Base-by-base conservation (phyloP, 2,888 invertebrate species). In the Mystacides longicornis region DNA sequence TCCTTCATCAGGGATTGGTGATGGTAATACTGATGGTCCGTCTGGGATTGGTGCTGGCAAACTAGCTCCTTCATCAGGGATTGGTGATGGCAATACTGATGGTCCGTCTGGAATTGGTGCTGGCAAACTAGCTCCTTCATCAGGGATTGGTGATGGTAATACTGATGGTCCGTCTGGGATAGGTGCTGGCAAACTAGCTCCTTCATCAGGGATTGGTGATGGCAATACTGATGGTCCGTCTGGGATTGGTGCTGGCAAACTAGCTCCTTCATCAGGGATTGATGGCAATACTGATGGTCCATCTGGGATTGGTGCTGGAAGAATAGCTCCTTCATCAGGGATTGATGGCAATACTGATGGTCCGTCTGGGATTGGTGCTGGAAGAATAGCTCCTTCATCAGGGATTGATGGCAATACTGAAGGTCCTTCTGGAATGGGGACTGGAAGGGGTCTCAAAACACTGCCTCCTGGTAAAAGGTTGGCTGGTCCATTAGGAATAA, bases 321-420 rank as follows among this genome's bases (percentile, higher is more conserved):
- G 21, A n/a, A 9, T 42, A 18, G 18, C 20, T 37, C 37, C 51
- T 43, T 18, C 16, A 14, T 43, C 43, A 5, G 45, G 45, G 20
- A 45, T 19, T 45, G 45, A 21, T 43, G 43, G 43, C 16, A 5
- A 43, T 16, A 18, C 16, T 43, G 7, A 3, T 5, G 45, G 23
- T 21, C 23, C 48, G 4, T 48, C 48, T 23, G 48, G 48, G 43
- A 51, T 3, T 51, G 55, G 55, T 19, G 23, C 16, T 51, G 42
- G 50, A 5, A 3, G 2, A 9, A 9, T 3, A 4, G 4, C 20
- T 7, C 33, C n/a, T 9, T 18, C 37, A 3, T 45, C 45, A 9
- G 45, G 45, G 7, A 45, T 3, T 45, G 45, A 21, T 45, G 45
- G 45, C 5, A 45, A 19, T 20, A 14, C 5, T 7, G 7, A 3